phyloP scores from a whole-genome alignment of 2,888 invertebrate genomes.

The Drymonia ruficornis region DNA sequence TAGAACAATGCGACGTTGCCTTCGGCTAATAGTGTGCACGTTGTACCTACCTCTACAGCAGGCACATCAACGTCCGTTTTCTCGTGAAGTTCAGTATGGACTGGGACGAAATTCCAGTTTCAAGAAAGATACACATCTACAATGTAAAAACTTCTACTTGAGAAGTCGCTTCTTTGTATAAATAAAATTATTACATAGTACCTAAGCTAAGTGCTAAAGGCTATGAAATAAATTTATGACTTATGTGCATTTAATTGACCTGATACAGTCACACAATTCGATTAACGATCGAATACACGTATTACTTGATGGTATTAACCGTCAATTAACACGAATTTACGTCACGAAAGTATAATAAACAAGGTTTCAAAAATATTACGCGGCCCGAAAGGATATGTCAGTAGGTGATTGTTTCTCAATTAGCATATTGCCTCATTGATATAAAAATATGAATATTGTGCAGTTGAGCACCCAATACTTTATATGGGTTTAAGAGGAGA shows the following conservation, averaged over 20 bases:
- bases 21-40: constrained; percentile 36
- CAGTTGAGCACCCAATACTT: constrained; percentile 69
- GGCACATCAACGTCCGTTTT: constrained; percentile 19
- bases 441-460: constrained; percentile 79
- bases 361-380: constrained; percentile 31
- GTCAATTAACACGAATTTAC: constrained; percentile 20
- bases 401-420: constrained; percentile 62
- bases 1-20: constrained; percentile 57
- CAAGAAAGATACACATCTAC: not conserved
- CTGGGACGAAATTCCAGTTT: not conserved
- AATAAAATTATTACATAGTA: not conserved
- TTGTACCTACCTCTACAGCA: not conserved
- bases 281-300: not conserved
- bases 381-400: constrained; percentile 38
- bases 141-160: not conserved
- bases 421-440: constrained; percentile 68
- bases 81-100: constrained; percentile 16
- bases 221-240: no score
- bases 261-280: not conserved
- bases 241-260: not conserved
- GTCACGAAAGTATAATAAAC: constrained; percentile 21
- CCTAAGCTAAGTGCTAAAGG: no score
- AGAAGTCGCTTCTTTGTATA: not conserved
- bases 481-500: constrained; percentile 80
- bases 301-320: constrained; percentile 18